Percentiles rank a stretch among this genome's conserved stretches.
These are phyloP conservation scores for Enteromius afrohamiltoni DNA, from an alignment of 2,797 vertebrate genomes.

Conservation along the genomic window DNA sequence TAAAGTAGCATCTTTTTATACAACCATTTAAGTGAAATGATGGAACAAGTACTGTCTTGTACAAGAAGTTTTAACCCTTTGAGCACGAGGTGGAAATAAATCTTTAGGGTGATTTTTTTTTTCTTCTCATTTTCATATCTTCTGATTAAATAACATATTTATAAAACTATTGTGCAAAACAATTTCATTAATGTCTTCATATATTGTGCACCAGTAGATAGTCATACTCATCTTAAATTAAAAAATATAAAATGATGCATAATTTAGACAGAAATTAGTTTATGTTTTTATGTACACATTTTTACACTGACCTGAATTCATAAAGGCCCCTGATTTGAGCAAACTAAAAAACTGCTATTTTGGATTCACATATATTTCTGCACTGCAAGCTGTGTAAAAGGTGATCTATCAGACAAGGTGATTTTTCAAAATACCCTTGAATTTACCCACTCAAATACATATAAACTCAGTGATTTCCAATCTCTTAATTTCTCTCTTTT, in stretches of 20 bases:
- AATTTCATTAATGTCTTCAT: conserved; percentile 83
- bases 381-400: conserved; percentile 65
- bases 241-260: conserved; percentile 88
- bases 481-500: conserved; percentile 52
- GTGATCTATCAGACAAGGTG: conserved; percentile 55
- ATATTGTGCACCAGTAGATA: conserved; percentile 86
- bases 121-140: conserved; percentile 70
- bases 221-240: conserved; percentile 85
- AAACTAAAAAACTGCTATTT: conserved; percentile 70
- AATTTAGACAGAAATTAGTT: conserved; percentile 86
- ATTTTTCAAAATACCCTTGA: conserved; percentile 41
- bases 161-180: conserved; percentile 98
- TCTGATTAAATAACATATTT: conserved; percentile 95
- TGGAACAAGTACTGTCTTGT: conserved; percentile 85
- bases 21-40: conserved; percentile 95
- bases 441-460: conserved; percentile 59
- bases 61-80: conserved; percentile 97
- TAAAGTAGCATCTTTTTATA: conserved; percentile 98
- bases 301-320: conserved; percentile 86
- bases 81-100: conserved; percentile 90
- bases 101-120: conserved; percentile 67
- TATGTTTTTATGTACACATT: conserved; percentile 80
- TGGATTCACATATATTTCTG: conserved; percentile 60
- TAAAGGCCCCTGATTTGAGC: conserved; percentile 80
- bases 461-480: conserved; percentile 64